Conservation (phyloP, 1,140 invertebrate genomes). For the Neuroterus valhalla region DNA sequence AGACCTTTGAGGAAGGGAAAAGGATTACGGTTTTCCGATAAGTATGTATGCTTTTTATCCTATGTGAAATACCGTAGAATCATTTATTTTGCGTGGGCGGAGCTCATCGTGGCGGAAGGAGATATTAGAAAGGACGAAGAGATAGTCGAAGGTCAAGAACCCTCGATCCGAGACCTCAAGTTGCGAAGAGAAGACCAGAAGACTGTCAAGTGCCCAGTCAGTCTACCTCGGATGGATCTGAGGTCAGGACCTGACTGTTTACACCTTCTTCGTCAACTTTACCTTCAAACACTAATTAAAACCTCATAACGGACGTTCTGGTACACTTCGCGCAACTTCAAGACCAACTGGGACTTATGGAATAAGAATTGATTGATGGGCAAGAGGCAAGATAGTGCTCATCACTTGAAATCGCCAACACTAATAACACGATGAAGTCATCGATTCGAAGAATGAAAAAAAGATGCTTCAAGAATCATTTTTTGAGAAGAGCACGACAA, state of each 20-base stretch:
- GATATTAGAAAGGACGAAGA: constrained; percentile 60
- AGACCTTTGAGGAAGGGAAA: not conserved
- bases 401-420: not conserved
- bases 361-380: constrained; percentile 25
- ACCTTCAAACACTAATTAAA: constrained; percentile 45
- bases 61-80: constrained; percentile 28
- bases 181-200: constrained; percentile 48
- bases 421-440: too few species aligned
- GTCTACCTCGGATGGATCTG: constrained; percentile 46
- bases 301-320: constrained; percentile 38
- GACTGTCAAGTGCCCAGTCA: constrained; percentile 49
- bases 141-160: constrained; percentile 66
- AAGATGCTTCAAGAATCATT: not conserved
- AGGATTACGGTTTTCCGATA: constrained; percentile 38
- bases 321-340: constrained; percentile 32
- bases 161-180: constrained; percentile 43
- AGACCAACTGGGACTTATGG: not conserved
- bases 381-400: not conserved
- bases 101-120: constrained; percentile 38
- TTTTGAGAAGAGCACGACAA: too few species aligned
- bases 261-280: constrained; percentile 43
- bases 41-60: constrained; percentile 19
- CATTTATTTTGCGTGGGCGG: constrained; percentile 45
- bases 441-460: not conserved
- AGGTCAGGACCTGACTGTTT: constrained; percentile 44